Conservation (phyloP, 2,888 invertebrate species). For the Archips crataeganus region DNA sequence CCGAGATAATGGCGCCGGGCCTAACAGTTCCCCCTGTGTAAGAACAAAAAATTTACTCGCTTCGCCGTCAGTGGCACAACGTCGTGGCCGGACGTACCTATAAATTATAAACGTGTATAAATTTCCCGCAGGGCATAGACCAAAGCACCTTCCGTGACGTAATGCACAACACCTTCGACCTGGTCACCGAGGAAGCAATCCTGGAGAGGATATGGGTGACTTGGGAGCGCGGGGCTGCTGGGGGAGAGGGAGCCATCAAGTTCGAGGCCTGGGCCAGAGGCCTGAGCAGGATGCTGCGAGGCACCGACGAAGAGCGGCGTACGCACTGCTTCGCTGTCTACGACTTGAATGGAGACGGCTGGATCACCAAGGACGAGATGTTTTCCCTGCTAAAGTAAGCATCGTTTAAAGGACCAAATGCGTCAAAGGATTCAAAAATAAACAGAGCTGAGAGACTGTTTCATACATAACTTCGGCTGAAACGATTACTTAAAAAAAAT, state of each 20-base stretch:
- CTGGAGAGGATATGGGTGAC: constrained; percentile 92
- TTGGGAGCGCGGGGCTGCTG: constrained; percentile 88
- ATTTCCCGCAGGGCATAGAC: constrained; percentile 87
- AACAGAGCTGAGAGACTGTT: no score
- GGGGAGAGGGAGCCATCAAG: constrained; percentile 87
- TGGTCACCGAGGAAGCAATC: constrained; percentile 92
- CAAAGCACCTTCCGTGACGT: constrained; percentile 90
- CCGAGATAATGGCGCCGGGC: no score
- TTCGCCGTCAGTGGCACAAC: no score
- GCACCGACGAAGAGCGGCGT: constrained; percentile 89
- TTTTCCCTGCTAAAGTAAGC: constrained; percentile 89
- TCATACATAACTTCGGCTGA: no score
- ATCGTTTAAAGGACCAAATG: neutral
- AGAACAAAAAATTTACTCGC: no score
- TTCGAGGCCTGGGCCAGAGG: constrained; percentile 91
- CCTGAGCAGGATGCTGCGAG: constrained; percentile 90
- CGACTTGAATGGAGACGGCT: constrained; percentile 93
- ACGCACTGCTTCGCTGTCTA: constrained; percentile 92
- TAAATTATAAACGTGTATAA: neutral
- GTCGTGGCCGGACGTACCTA: no score
- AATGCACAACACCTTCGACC: constrained; percentile 91
- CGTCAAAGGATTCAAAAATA: no score
- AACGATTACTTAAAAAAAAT: no score
- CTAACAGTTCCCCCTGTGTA: no score
- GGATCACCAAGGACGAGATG: constrained; percentile 93